These are phyloP conservation scores for Argynnis bischoffii DNA, from an alignment of 2,888 invertebrate genomes.

Conservation along the genomic window DNA sequence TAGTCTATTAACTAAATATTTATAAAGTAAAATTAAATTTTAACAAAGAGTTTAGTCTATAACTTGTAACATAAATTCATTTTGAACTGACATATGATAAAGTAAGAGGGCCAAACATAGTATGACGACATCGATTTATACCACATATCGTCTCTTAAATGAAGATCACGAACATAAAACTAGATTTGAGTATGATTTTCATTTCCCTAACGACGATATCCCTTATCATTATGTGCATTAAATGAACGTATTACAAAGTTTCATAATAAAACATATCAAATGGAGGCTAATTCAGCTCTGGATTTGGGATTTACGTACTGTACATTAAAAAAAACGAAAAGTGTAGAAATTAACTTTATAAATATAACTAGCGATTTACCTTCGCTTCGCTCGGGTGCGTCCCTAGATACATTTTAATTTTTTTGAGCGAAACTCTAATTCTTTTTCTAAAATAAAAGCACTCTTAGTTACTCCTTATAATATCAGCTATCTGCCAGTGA, in stretches of 20 bases:
- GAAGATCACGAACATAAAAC: conserved; percentile 23
- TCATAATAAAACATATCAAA: conserved; percentile 6
- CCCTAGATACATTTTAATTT: no score
- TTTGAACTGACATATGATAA: conserved; percentile 31
- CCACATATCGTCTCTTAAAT: conserved; percentile 17
- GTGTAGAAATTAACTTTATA: no score
- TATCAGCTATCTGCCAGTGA: no score
- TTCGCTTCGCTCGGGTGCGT: no score
- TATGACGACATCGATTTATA: conserved; percentile 25
- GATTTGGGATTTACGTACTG: no score
- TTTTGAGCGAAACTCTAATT: no score
- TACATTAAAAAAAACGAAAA: no score
- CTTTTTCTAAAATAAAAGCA: no score
- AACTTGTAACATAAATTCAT: conserved; percentile 16
- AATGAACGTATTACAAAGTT: conserved; percentile 13
- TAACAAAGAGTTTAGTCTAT: background rate
- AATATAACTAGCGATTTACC: no score
- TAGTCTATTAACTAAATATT: background rate
- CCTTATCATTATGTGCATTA: conserved; percentile 4
- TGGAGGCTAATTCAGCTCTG: background rate
- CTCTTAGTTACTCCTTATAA: no score
- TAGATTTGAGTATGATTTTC: conserved; percentile 14
- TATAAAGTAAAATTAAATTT: background rate
- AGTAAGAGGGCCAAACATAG: conserved; percentile 22
- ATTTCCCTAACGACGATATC: conserved; percentile 13